These are phyloP conservation scores for Agrypnia vestita DNA, from an alignment of 1,140 invertebrate species.

Conservation along the genomic window DNA sequence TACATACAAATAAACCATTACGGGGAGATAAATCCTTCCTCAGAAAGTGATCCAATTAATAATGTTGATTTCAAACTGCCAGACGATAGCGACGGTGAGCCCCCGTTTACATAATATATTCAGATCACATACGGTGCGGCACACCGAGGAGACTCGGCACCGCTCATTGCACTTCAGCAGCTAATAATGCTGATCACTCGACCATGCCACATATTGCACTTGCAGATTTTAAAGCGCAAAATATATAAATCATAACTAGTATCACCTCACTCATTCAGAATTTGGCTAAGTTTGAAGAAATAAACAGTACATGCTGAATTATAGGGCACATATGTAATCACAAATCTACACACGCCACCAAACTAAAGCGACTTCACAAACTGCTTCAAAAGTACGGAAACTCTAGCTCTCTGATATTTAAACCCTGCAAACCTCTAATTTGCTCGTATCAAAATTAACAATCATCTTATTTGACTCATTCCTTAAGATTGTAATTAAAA, in stretches of 20 bases:
- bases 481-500: conserved; percentile 18
- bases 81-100: not conserved
- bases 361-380: conserved; percentile 26
- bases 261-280: conserved; percentile 19
- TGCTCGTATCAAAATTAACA: not conserved
- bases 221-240: not conserved
- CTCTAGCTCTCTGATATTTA: conserved; percentile 28
- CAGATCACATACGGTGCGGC: conserved; percentile 55
- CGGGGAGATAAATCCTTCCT: conserved; percentile 17
- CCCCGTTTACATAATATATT: conserved; percentile 51
- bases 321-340: conserved; percentile 43
- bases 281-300: not conserved
- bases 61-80: conserved; percentile 43
- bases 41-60: conserved; percentile 3
- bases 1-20: conserved; percentile 49
- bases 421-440: conserved; percentile 37
- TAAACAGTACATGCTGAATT: conserved; percentile 8
- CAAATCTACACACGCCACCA: conserved; percentile 30
- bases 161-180: conserved; percentile 47
- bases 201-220: conserved; percentile 23
- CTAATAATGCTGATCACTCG: conserved; percentile 4
- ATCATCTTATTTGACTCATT: not conserved
- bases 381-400: conserved; percentile 21
- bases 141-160: conserved; percentile 16
- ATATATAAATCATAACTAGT: not conserved